Base-by-base conservation (phyloP, 2,797 vertebrate species). In the Furcifer pardalis region DNA sequence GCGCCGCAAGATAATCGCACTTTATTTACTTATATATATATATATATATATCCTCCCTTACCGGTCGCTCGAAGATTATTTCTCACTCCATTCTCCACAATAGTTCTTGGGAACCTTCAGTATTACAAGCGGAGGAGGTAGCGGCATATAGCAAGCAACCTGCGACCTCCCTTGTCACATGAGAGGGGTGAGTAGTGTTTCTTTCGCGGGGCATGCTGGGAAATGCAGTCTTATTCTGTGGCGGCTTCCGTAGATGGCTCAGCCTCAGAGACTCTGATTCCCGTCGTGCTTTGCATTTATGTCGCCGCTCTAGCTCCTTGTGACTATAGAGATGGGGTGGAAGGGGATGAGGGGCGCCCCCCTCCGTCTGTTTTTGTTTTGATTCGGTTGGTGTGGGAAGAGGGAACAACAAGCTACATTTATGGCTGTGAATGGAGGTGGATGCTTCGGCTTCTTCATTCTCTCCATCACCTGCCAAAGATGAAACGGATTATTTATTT, bases 161-260 rank as follows among this genome's bases (percentile, higher is more conserved):
- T 49, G 37, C 8, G 9, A 10, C 5, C 8, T 60, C 17, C 9
- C 1, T 42, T 7, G 30, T 80, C 82, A 87, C 77, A 52, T 84
- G 82, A 81, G 0, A n/a, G 27, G 37, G 8, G 9, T 5, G 23
- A 79, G 25, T 35, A 32, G 37, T 1, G 27, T 40, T 37, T 9
- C 62, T 1, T 23, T 23, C 42, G 40, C 46, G 63, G 52, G 21
- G 44, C 17, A 21, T 42, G 35, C 72, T 32, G 82, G 86, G 82
- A 84, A 71, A 13, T 30, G 81, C 46, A 69, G 86, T 72, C 35
- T 4, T 5, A 3, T 5, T 6, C 1, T 8, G 42, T 3, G 6
- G 7, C 37, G 1, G 0, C 1, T 9, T 8, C 15, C 25, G 1
- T 10, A 25, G 3, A 7, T 2, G 4, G 32, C 35, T 21, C 5